Conservation (phyloP, 1,140 invertebrate genomes). For the Pogonomyrmex californicus region DNA sequence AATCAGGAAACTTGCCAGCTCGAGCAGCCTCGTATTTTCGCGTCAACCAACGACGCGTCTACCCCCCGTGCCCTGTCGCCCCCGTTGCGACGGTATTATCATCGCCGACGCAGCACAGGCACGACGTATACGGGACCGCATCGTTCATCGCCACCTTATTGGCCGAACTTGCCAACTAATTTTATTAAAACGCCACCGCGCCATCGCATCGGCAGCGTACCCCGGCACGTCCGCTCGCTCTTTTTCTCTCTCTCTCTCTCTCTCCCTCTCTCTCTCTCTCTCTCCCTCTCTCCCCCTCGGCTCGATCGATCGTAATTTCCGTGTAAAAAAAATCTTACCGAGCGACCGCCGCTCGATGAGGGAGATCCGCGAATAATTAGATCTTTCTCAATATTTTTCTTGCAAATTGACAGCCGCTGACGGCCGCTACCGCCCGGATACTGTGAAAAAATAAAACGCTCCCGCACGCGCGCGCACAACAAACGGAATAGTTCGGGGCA, state of each 20-base stretch:
- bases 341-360: not conserved
- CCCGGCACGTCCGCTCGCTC: not conserved
- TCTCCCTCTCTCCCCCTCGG: not conserved
- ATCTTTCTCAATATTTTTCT: constrained; percentile 40
- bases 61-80: no score
- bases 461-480: not conserved
- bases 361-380: constrained; percentile 14
- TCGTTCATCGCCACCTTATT: constrained; percentile 79
- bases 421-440: not conserved
- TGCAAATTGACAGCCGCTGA: constrained; percentile 13
- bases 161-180: constrained; percentile 80
- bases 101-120: constrained; percentile 72
- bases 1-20: constrained; percentile 81
- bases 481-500: constrained; percentile 23
- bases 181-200: constrained; percentile 79
- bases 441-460: not conserved
- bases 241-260: not conserved
- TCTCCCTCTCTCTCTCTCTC: not conserved
- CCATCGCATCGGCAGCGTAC: not conserved
- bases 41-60: constrained; percentile 67
- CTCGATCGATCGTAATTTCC: constrained; percentile 38
- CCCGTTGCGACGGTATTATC: constrained; percentile 77
- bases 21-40: constrained; percentile 78
- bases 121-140: constrained; percentile 68
- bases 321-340: constrained; percentile 16